Base-by-base conservation (phyloP, 2,888 invertebrate genomes). In the Drosophila rellima region DNA sequence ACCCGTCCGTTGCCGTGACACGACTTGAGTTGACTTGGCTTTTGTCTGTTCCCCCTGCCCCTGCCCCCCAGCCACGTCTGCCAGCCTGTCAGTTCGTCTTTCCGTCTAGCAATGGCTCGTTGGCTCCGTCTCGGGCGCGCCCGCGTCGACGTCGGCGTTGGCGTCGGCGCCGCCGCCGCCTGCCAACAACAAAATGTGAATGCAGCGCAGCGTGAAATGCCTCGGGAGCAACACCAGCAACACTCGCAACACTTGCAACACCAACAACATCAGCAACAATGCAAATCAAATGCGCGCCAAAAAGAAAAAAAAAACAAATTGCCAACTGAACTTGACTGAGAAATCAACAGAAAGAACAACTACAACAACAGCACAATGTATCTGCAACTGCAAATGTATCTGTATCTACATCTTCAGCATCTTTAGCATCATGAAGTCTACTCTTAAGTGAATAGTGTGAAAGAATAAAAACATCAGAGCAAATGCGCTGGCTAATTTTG, bases 291-390 rank as follows among this genome's bases (percentile, higher is more conserved):
- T 79, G 76, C 78, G 76, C 81, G 78, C 80, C 80, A 82, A 70
- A 82, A 68, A 33, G 85, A 26, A 15, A n/a, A 42, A 42, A 23
- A 70, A 18, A 79, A 80, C 79, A 88, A 90, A 90, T 90, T 87
- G 85, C 82, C 70, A 88, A 89, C 87, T 91, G 91, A 91, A 91
- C 90, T 91, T 91, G 90, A 91, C 88, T 90, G 88, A 80, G 88
- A 89, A 90, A 89, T 81, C 78, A 76, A 76, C 73, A 57, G 71
- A 70, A 73, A 52, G 72, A 75, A 44, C 50, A 76, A 26, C 47
- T 45, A n/a, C 45, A 47, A 18, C 26, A 44, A 31, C 51, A 68
- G n/a, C n/a, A 35, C 52, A 42, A 17, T 55, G 63, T 33, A 60
- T 37, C 59, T 47, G 54, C 40, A 57, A 17, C 42, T 39, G 57